Percentiles rank a stretch among this genome's conserved stretches.
phyloP scores from a whole-genome alignment of 2,888 invertebrate species.

The Lochmaea crataegi region DNA sequence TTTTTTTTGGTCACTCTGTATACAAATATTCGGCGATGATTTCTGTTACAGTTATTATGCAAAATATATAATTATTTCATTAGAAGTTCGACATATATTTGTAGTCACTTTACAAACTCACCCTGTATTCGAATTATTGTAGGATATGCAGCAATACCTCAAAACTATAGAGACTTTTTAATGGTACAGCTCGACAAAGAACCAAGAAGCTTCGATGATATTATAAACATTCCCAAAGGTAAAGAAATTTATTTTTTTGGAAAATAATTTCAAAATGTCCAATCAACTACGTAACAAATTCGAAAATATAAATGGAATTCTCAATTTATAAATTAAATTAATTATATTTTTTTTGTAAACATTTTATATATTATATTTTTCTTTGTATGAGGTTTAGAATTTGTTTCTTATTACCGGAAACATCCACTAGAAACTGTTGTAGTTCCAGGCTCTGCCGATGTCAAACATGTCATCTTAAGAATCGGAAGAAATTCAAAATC shows the following conservation, averaged over 20 bases:
- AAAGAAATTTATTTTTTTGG: background rate
- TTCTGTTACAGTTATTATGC: too few species aligned
- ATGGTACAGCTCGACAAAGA: constrained; percentile 4
- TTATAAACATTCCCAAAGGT: constrained; percentile 10
- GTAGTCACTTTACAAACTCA: too few species aligned
- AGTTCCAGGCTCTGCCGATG: background rate
- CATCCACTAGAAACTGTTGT: constrained; percentile 1
- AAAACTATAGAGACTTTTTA: constrained; percentile 7
- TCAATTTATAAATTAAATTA: too few species aligned
- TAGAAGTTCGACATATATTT: background rate
- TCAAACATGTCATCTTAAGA: constrained; percentile 9
- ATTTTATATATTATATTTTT: background rate
- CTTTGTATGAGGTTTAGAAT: background rate
- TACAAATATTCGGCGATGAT: too few species aligned
- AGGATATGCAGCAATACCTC: background rate
- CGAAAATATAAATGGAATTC: too few species aligned
- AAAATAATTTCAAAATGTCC: too few species aligned
- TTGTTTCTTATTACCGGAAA: background rate
- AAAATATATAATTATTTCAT: too few species aligned
- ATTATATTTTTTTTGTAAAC: background rate
- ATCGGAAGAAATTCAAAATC: constrained; percentile 14
- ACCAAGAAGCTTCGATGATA: constrained; percentile 7
- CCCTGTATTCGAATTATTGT: background rate
- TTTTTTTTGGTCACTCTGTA: too few species aligned
- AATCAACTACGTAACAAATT: too few species aligned